Percentiles rank a stretch among this genome's conserved stretches.
These are phyloP conservation scores for Machimus rusticus DNA, from an alignment of 2,888 invertebrate species.

Conservation along the genomic window DNA sequence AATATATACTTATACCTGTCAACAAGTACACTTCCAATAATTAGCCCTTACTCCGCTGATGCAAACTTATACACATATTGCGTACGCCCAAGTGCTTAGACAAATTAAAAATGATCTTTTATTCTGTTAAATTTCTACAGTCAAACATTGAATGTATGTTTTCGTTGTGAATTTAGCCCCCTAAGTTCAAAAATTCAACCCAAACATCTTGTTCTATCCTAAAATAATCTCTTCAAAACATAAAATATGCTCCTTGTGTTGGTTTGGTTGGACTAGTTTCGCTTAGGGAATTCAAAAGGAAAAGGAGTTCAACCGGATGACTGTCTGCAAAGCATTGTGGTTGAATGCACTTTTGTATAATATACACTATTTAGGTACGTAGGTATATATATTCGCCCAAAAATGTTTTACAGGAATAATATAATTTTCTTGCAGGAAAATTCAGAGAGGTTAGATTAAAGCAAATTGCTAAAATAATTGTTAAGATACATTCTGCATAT, in stretches of 20 bases:
- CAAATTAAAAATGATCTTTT: not conserved
- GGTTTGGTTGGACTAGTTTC: not conserved
- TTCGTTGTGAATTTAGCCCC: not conserved
- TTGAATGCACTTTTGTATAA: not conserved
- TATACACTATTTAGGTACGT: too few species aligned
- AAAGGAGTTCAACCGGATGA: not conserved
- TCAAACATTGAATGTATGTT: not conserved
- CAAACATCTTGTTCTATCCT: not conserved
- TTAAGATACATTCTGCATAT: not conserved
- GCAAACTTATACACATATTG: too few species aligned
- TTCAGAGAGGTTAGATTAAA: not conserved
- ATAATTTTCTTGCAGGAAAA: not conserved
- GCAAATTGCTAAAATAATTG: not conserved
- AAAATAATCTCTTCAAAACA: not conserved
- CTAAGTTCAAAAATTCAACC: not conserved
- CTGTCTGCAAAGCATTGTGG: not conserved
- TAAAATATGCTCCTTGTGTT: not conserved
- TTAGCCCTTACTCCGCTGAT: too few species aligned
- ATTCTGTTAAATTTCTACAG: not conserved
- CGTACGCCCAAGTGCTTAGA: too few species aligned
- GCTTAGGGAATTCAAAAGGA: not conserved
- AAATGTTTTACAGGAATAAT: not conserved
- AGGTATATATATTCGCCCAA: not conserved
- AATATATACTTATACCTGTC: too few species aligned
- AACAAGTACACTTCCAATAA: too few species aligned